Base-by-base conservation (phyloP, 1,140 invertebrate genomes). In the Danaus melanippus region DNA sequence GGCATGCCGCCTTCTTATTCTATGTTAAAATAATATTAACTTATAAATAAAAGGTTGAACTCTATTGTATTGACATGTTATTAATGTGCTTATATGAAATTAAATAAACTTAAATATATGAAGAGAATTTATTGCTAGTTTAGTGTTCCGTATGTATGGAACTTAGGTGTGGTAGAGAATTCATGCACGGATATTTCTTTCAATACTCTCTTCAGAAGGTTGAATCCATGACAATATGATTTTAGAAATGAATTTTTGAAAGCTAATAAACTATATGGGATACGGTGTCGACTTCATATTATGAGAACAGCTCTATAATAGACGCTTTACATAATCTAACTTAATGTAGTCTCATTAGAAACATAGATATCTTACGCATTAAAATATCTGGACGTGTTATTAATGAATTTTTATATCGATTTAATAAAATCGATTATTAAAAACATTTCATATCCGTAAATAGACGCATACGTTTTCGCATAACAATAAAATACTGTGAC, bases 201-300 rank as follows among this genome's bases (percentile, higher is more conserved):
- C 40, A 46, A 62, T 49, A 43, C 41, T 70, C 57, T 71, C 60
- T 58, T 73, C 69, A 71, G 66, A 71, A 69, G 70, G 64, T 71
- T 73, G 62, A 70, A 62, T 79, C 64, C 57, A 74, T 74, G 75
- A 82, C 74, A 82, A 82, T 82, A 82, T 75, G 67, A 75, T 72
- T 75, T 75, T 79, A 70, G 66, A 69, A 65, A 67, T 74, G 76
- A 67, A 67, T 70, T 66, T 72, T 55, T 68, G 61, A 62, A 51
- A 46, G 67, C 60, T 57, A 66, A 66, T 63, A 53, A 56, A 63
- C 53, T 67, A 63, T 69, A 60, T 69, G 66, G 46, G 10, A 48
- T 60, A 60, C 45, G 54, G 60, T 60, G 51, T 65, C 56, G 60
- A 52, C 60, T 67, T 64, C 62, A 58, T 50, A 55, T 58, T 52